Percentiles rank a stretch among this genome's conserved stretches.
Conservation (phyloP, 2,113 vertebrate species). For the Hippocampus abdominalis region DNA sequence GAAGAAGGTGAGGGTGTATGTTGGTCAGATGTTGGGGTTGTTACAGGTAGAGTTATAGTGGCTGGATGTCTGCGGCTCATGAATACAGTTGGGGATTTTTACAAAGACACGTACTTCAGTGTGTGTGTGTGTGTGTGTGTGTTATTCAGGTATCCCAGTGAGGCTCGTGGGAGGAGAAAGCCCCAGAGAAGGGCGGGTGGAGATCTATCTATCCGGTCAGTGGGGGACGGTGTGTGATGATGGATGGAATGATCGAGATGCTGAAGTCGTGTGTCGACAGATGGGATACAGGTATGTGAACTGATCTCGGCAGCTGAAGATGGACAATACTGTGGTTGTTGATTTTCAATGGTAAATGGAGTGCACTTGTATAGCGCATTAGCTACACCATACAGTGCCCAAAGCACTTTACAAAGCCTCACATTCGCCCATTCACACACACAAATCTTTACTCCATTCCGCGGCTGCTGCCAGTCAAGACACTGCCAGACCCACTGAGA, state of each 20-base stretch:
- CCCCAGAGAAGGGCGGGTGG: conserved; percentile 91
- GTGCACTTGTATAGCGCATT: background rate
- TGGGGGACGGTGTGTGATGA: conserved; percentile 98
- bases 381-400: no score
- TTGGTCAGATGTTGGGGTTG: background rate
- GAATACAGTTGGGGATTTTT: background rate
- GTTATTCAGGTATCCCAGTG: conserved; percentile 79
- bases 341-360: background rate
- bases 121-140: conserved; percentile 9
- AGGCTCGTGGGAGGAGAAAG: conserved; percentile 91
- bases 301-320: background rate
- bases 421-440: no score
- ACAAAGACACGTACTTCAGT: background rate
- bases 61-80: background rate
- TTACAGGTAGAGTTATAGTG: background rate
- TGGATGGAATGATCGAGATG: conserved; percentile 91
- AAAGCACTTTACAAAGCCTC: no score
- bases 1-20: no score
- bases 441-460: no score
- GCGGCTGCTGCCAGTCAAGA: no score
- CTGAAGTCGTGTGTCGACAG: conserved; percentile 90
- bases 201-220: conserved; percentile 84
- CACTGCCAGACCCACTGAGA: no score
- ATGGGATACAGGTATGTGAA: conserved; percentile 85
- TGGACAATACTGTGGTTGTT: background rate